Base-by-base conservation (phyloP, 2,113 vertebrate species). In the Tauraco erythrolophus region DNA sequence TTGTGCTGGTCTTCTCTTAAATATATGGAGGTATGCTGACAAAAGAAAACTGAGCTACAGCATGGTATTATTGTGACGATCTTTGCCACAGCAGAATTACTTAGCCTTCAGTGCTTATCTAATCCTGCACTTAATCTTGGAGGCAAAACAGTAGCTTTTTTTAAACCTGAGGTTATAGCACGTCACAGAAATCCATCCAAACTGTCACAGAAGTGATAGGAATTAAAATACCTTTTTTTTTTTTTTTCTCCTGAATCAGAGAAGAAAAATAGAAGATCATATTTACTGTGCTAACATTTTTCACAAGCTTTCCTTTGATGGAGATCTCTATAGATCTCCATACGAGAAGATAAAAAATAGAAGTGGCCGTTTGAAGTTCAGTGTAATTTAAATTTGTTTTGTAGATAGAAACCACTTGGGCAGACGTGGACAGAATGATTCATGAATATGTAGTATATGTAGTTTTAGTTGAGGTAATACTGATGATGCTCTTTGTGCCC, bases 171-270 rank as follows among this genome's bases (percentile, higher is more conserved):
- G 14, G 23, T 86, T 81, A 23, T 28, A 74, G n/a, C 46, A 66
- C 6, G 37, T 48, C 43, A 60, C 10, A 75, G 45, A 30, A 91
- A 78, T 68, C 31, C 28, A 75, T 57, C 46, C n/a, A 79, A 19
- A 62, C 24, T 74, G 22, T 75, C 58, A 37, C 0, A 74, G 58
- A 88, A 92, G 6, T 74, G 19, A 19, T 35, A 46, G 41, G 31
- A 75, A 62, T 86, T 79, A 83, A 85, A 76, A 39, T 53, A 56
- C 27, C 19, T 22, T 21, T 2, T 45, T 54, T 45, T 46, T 46
- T 58, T 65, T 68, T 77, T 78, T 7, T 2, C n/a, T 69, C 9
- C 10, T 25, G 17, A 74, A 51, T 31, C 0, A 0, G 14, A 69
- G 28, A 27, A 65, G 79, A 60, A 62, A 30, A 16, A 9, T 24